These are phyloP conservation scores for Campaea margaritaria DNA, from an alignment of 2,888 invertebrate species.

Conservation along the genomic window DNA sequence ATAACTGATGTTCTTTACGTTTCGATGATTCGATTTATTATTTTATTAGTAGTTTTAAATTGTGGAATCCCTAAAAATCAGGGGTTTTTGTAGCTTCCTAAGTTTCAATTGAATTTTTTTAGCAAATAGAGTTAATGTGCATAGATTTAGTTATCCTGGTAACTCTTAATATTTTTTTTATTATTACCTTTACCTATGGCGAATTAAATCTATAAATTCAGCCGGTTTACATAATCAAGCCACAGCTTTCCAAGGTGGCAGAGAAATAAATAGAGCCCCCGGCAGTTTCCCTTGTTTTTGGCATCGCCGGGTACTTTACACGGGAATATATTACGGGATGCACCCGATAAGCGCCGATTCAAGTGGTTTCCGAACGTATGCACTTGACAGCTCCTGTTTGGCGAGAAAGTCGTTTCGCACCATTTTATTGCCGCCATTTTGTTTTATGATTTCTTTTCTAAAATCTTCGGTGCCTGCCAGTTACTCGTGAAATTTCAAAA, in stretches of 20 bases:
- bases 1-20: slow-evolving; percentile 20
- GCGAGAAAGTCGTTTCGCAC: slow-evolving; percentile 42
- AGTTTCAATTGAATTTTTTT: no score
- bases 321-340: slow-evolving; percentile 41
- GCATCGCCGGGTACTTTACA: slow-evolving; percentile 35
- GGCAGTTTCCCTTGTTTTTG: slow-evolving; percentile 37
- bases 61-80: background rate
- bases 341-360: slow-evolving; percentile 43
- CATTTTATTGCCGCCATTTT: slow-evolving; percentile 44
- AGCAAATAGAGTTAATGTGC: no score
- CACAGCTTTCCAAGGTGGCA: slow-evolving; percentile 12
- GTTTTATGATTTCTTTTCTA: slow-evolving; percentile 37
- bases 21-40: slow-evolving; percentile 11
- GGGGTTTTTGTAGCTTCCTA: background rate
- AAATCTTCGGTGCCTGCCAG: background rate
- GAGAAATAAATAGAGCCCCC: slow-evolving; percentile 25
- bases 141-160: no score
- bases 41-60: background rate
- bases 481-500: background rate
- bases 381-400: slow-evolving; percentile 45
- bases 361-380: slow-evolving; percentile 41
- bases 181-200: no score
- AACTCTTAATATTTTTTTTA: no score
- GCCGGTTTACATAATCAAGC: slow-evolving; percentile 9
- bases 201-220: background rate